Evolutionary conservation across 2,113 vertebrate genomes (phyloP).

Genomic region (Penelope pileata): DNA sequence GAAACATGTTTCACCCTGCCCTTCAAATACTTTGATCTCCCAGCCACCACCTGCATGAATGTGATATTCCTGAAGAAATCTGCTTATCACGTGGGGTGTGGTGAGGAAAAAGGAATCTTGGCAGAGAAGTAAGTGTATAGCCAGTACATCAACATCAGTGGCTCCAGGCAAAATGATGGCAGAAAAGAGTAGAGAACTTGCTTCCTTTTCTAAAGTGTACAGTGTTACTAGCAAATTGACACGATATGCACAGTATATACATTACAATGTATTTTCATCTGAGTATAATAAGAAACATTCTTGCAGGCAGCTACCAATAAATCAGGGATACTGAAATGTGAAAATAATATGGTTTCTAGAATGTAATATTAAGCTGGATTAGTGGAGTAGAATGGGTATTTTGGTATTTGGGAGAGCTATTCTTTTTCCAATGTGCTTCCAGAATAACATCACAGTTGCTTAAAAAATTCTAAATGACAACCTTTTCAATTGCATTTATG

Average conservation of each 20-base stretch:
- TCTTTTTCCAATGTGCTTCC: background rate
- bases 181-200: background rate
- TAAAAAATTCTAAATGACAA: background rate
- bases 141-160: background rate
- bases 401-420: background rate
- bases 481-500: background rate
- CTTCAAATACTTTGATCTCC: conserved; percentile 7
- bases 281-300: background rate
- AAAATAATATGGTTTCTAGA: background rate
- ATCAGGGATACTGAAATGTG: background rate
- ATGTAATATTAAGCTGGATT: background rate
- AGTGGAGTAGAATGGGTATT: background rate
- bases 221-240: background rate
- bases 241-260: background rate
- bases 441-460: background rate
- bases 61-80: background rate
- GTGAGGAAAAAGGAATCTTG: background rate
- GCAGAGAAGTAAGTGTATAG: background rate
- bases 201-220: background rate
- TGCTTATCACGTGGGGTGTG: background rate
- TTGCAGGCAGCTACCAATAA: background rate
- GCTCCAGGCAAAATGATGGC: background rate
- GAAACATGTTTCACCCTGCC: background rate
- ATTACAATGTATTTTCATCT: background rate
- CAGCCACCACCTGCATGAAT: background rate